These are phyloP conservation scores for Netelia fuscicornis DNA, from an alignment of 2,888 invertebrate species.

Conservation along the genomic window DNA sequence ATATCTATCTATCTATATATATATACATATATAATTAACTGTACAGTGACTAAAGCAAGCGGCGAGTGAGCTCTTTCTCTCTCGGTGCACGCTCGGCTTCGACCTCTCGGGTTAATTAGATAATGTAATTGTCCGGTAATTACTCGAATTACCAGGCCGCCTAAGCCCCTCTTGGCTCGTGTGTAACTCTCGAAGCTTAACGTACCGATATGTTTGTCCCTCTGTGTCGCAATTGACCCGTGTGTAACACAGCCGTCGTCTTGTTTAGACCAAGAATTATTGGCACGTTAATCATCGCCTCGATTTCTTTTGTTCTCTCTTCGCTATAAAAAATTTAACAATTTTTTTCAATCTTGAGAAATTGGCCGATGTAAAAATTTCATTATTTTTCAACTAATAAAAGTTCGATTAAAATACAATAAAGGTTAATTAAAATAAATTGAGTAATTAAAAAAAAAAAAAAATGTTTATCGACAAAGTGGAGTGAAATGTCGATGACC, in stretches of 20 bases:
- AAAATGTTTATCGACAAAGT: background rate
- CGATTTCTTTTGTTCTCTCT: no score
- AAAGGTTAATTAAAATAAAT: background rate
- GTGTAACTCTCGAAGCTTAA: conserved; percentile 19
- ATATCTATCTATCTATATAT: background rate
- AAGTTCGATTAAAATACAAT: no score
- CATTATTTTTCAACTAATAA: no score
- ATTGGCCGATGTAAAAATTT: no score
- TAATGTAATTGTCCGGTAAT: conserved; percentile 84
- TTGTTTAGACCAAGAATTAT: no score
- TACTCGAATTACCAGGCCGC: conserved; percentile 82
- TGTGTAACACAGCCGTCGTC: background rate
- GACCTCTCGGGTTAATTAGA: conserved; percentile 84
- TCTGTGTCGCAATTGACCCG: background rate
- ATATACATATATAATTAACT: background rate
- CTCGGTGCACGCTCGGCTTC: conserved; percentile 53
- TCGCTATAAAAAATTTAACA: no score
- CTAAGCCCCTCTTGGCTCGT: conserved; percentile 72
- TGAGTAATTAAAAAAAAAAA: background rate
- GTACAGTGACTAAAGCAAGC: conserved; percentile 70
- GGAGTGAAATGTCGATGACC: background rate
- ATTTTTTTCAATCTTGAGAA: no score
- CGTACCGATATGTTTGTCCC: background rate
- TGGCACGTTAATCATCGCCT: no score
- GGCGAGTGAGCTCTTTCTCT: conserved; percentile 47